Evolutionary conservation across 1,140 invertebrate species (phyloP), one percentile per base, ranked within the genome.

Genomic region (Cheumatopsyche charites): DNA sequence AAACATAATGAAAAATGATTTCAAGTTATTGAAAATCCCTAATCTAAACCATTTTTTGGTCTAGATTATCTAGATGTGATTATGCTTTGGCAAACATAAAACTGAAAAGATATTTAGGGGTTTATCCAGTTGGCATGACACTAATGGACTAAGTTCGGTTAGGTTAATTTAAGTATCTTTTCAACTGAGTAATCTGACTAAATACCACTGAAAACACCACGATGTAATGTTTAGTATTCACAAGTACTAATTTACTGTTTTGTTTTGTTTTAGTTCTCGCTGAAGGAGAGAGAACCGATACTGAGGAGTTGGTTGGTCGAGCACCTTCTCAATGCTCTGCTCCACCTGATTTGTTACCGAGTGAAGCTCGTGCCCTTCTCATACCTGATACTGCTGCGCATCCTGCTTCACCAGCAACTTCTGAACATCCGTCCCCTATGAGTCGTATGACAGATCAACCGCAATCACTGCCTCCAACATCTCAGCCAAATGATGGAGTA

Each of bases 241-340:
- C n/a, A n/a, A n/a, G n/a, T 9, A 55, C 12, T 21, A 55, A 21
- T 58, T 63, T 11, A 17, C 15, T 63, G 62, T 42, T 19, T 63
- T 42, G 61, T 70, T 41, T 21, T 78, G 76, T 49, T 75, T 83
- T 80, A 87, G 85, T 86, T 70, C 82, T 84, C 19, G 83, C 83
- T 13, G 85, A 86, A 71, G 82, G 84, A 62, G 83, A 86, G 75
- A 80, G 85, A 17, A 86, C 86, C 15, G 86, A 87, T 73, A 87
- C 86, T 0, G 86, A 87, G 71, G 86, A 87, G 77, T 78, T 87
- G 76, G 80, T 87, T 47, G 83, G 84, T 13, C 79, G 83, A 15
- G 81, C 83, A 12, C 79, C 82, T 4, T 85, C 83, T 0, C 82
- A 85, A 69, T 83, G 83, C 66, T 84, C 83, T 0, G 82, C 82